phyloP scores from a whole-genome alignment of 2,113 vertebrate genomes.

The Boleophthalmus pectinirostris region DNA sequence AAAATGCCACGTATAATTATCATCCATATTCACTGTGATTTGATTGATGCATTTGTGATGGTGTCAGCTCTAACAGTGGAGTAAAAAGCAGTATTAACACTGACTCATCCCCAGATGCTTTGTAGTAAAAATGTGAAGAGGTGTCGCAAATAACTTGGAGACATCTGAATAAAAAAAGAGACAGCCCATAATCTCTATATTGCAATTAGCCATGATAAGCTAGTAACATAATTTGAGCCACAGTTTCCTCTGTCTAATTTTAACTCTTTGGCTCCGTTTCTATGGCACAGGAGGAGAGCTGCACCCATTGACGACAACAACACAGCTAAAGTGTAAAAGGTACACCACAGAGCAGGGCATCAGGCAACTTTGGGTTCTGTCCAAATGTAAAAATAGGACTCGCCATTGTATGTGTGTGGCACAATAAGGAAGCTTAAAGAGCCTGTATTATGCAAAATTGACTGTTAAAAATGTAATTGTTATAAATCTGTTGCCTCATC shows the following conservation, averaged over 20 bases:
- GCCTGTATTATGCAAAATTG: too few species aligned
- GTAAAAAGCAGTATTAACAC: slow-evolving; percentile 11
- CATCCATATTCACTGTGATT: slow-evolving; percentile 17
- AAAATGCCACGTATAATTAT: slow-evolving; percentile 6
- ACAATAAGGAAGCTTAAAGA: too few species aligned
- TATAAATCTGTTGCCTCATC: too few species aligned
- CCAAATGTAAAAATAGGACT: background rate
- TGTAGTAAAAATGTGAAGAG: slow-evolving; percentile 6
- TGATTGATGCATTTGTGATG: slow-evolving; percentile 5
- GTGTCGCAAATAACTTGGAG: slow-evolving; percentile 2
- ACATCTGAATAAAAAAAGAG: slow-evolving; percentile 1
- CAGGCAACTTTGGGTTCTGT: background rate
- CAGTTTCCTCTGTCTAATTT: slow-evolving; percentile 2
- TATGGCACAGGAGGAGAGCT: background rate
- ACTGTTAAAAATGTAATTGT: too few species aligned
- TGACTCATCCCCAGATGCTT: slow-evolving; percentile 11
- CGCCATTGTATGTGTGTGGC: background rate
- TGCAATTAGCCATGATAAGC: background rate
- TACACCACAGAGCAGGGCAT: background rate
- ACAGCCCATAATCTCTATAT: slow-evolving; percentile 8
- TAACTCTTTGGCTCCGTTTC: background rate
- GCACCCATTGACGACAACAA: background rate
- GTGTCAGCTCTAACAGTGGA: background rate
- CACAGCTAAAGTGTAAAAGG: slow-evolving; percentile 1
- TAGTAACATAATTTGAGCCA: background rate